These are phyloP conservation scores for Athalia rosae DNA, from an alignment of 2,888 invertebrate species.

Conservation along the genomic window DNA sequence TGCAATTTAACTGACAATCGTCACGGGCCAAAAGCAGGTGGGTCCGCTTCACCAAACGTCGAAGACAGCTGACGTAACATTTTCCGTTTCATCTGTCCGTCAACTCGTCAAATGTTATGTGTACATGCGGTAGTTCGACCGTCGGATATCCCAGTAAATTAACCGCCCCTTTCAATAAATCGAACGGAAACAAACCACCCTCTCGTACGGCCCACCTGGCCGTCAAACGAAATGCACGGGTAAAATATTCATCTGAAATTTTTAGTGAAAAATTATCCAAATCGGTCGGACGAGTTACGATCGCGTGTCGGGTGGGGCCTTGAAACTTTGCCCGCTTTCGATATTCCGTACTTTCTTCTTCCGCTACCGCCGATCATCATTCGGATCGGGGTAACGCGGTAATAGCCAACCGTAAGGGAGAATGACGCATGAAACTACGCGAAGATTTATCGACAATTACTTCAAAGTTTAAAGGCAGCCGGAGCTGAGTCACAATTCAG, in stretches of 20 bases:
- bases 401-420: background rate
- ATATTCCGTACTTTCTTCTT: no score
- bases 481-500: constrained; percentile 38
- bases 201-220: constrained; percentile 10
- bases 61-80: constrained; percentile 36
- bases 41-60: constrained; percentile 42
- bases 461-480: constrained; percentile 30
- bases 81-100: background rate
- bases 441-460: constrained; percentile 39
- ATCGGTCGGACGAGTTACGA: background rate
- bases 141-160: constrained; percentile 50
- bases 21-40: constrained; percentile 51
- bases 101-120: constrained; percentile 13
- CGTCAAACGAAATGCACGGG: background rate
- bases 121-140: background rate
- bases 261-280: background rate
- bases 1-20: constrained; percentile 68
- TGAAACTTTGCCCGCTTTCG: no score
- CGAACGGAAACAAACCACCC: background rate
- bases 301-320: no score
- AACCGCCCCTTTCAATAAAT: background rate
- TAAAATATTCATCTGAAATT: no score
- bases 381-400: background rate
- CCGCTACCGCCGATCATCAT: background rate
- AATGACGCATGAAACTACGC: constrained; percentile 3